phyloP scores from a whole-genome alignment of 2,888 invertebrate genomes.

The Protophormia terraenovae region DNA sequence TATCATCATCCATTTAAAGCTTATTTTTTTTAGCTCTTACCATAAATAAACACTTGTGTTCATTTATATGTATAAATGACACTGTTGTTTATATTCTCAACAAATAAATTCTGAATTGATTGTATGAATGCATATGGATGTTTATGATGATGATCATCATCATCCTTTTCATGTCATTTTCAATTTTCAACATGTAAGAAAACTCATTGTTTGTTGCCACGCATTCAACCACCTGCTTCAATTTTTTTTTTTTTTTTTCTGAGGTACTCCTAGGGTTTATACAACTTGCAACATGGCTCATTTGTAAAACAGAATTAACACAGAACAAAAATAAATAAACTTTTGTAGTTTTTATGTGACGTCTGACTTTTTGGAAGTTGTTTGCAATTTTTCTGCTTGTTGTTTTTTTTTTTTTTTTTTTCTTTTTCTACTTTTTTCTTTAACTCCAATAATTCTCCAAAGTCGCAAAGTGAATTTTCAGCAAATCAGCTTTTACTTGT shows the following conservation, averaged over 20 bases:
- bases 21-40: too few relatives aligned
- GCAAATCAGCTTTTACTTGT: conserved; percentile 30
- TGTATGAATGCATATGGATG: not conserved
- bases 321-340: not conserved
- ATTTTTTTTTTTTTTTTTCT: not conserved
- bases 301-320: not conserved
- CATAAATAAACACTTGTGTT: not conserved
- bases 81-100: not conserved
- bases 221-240: not conserved
- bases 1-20: too few relatives aligned
- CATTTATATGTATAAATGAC: not conserved
- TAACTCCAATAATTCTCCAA: not conserved
- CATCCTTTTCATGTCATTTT: not conserved
- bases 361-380: not conserved
- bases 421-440: too few relatives aligned
- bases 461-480: conserved; percentile 42
- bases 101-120: not conserved
- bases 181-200: not conserved
- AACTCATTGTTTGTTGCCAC: not conserved
- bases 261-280: not conserved
- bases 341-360: conserved; percentile 3
- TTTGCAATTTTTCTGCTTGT: not conserved
- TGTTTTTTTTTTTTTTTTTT: conserved; percentile 4
- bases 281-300: not conserved
- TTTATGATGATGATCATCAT: too few relatives aligned